phyloP scores from a whole-genome alignment of 2,797 vertebrate genomes.

The Pangasius larnaudii region DNA sequence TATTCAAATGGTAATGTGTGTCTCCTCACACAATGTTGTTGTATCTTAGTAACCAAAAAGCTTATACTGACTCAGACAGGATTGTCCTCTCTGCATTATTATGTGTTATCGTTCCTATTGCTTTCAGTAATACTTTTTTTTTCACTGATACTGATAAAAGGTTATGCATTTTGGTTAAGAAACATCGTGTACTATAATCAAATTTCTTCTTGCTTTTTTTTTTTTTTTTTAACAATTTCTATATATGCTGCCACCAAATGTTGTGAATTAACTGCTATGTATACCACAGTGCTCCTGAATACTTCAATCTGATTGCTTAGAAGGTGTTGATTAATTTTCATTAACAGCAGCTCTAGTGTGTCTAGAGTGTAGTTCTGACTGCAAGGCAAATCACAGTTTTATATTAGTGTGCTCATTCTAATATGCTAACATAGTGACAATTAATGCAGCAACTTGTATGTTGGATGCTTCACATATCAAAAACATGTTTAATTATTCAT shows the following conservation, averaged over 20 bases:
- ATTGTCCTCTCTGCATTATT: neutral
- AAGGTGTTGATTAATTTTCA: neutral
- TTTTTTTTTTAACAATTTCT: neutral
- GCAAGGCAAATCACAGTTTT: neutral
- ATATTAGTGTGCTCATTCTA: neutral
- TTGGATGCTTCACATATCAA: neutral
- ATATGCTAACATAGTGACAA: neutral
- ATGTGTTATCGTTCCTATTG: neutral
- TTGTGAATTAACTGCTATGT: neutral
- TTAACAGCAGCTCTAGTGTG: too few species aligned
- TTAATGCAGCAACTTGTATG: neutral
- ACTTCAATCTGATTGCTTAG: neutral
- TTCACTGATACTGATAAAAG: neutral
- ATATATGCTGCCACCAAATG: neutral
- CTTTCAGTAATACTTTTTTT: neutral
- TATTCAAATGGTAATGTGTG: neutral
- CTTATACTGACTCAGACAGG: too few species aligned
- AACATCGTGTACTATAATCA: neutral
- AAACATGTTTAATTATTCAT: neutral
- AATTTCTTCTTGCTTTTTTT: neutral
- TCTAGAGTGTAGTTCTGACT: neutral
- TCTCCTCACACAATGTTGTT: neutral
- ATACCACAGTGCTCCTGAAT: neutral
- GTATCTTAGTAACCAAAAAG: neutral
- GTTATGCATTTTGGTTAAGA: neutral